Evolutionary conservation across 92 coral and sea anemone species (phyloP), one percentile per base, ranked within the genome.

Genomic region (Paramuricea clavata): DNA sequence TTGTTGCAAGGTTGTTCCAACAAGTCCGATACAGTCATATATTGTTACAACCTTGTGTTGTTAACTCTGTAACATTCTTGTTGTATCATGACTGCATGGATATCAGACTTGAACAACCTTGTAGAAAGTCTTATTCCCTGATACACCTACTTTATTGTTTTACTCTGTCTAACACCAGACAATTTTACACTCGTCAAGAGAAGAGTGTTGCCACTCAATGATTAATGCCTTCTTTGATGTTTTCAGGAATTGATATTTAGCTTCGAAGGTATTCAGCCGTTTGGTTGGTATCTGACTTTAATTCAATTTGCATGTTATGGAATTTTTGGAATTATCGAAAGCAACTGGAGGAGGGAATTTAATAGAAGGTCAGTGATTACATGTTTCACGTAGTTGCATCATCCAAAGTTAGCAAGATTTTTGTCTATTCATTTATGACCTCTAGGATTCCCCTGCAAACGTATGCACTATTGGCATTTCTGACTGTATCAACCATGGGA

Each of bases 401-500:
- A 4, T 39, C 4, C 4, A 39, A 4, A 39, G 44, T 39, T 4
- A 39, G 44, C 44, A 39, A 39, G 44, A 39, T 39, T n/a, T n/a
- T n/a, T n/a, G n/a, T n/a, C n/a, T n/a, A n/a, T n/a, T n/a, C n/a
- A n/a, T n/a, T n/a, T n/a, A 39, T 39, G 44, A 10, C 10, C 10
- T 79, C 16, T 59, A 94, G 97, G 70, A 92, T 96, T 75, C 99
- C 99, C 5, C 75, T 96, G 79, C 89, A 88, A 87, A 94, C 94
- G n/a, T 96, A 94, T 85, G 93, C 91, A 44, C 88, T 92, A 64
- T 76, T 96, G 12, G 99, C 99, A 22, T 93, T 93, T 74, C 74
- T 96, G 74, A 96, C 99, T 44, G 99, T 96, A 13, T 85, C 99
- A 31, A 96, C 99, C 5, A 96, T 96, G 99, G 99, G 99, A 6